Evolutionary conservation across 2,113 vertebrate genomes (phyloP), one percentile per base, ranked within the genome.

Genomic region (Cochlearius cochlearius): DNA sequence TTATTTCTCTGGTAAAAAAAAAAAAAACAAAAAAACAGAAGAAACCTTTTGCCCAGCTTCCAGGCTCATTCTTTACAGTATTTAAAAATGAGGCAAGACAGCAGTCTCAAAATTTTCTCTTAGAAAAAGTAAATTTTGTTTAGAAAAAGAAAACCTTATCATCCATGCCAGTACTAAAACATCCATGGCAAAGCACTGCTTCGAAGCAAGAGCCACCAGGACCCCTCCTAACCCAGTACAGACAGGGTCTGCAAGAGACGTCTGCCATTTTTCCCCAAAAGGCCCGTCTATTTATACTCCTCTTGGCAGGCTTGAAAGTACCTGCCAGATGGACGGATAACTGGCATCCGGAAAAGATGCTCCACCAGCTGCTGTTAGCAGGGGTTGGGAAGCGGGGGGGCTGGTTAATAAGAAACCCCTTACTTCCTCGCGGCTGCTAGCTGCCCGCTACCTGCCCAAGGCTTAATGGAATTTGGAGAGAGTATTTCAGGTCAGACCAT

Each of bases 291-390:
- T 94, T 95, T 94, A 78, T 94, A 81, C 38, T n/a, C 74, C 21
- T 75, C 69, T 87, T 78, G 81, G 88, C 92, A 95, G 39, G 62
- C 74, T 79, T 86, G 71, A 88, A 82, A 79, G 85, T 92, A 95
- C 90, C 95, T 95, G 90, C 95, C 96, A 97, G 95, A 92, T 94
- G 92, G 95, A 72, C 63, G 91, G 84, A 95, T 81, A 97, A 94
- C 94, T 71, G 77, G 85, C 88, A 95, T 93, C 73, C 66, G 45
- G 73, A 85, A 95, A 87, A 90, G 60, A 88, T 81, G 63, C 88
- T 90, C 77, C 69, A 94, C 73, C 94, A 96, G 95, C 85, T 96
- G 94, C 96, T 94, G 60, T 63, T 87, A 67, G 77, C 90, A 95
- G 88, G 56, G 87, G 47, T 27, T 85, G 81, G 77, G 87, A 90